Base-by-base conservation (phyloP, 92 coral and sea anemone species). In the Parazoanthus atlanticus region DNA sequence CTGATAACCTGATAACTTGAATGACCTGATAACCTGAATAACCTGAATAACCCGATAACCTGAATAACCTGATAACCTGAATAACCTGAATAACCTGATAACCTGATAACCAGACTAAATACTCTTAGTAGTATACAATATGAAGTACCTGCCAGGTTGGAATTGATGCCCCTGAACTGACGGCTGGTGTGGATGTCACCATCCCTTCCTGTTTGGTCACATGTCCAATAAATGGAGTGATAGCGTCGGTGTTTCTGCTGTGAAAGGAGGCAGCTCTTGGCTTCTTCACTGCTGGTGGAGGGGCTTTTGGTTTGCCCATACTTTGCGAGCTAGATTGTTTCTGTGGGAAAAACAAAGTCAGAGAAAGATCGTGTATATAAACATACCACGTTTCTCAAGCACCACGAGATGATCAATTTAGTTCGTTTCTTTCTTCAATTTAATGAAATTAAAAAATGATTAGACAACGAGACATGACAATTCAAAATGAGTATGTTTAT, bases 181-280 rank as follows among this genome's bases (percentile, higher is more conserved):
- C 90, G 41, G 96, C 94, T 25, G 94, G 95, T 17, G 95, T 93
- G 13, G 94, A 93, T 0, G 95, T 93, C 40, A 94, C 89, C 21
- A 93, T 85, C 40, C 92, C 91, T 76, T 82, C 93, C 19, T 80
- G 76, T 38, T 83, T 86, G 30, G 89, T 26, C 65, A 78, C 73
- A 52, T 85, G 86, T 11, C 87, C 92, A 54, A 86, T 11, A 21
- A 91, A 93, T 21, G 94, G 93, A 41, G 93, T 90, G 25, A 83
- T 49, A 73, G 82, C 90, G 8, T 89, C 93, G 0, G 88, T 79
- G 40, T 67, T 79, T 16, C 92, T 43, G 36, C 88, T 85, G 49
- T 85, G 89, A 3, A 80, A 47, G 23, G 93, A 89, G 10, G 88
- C 76, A 28, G 74, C 58, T 67, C 21, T 82, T 61, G 86, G 49